Evolutionary conservation across 2,797 vertebrate genomes (phyloP), one percentile per base, ranked within the genome.

Genomic region (Valencia hispanica): DNA sequence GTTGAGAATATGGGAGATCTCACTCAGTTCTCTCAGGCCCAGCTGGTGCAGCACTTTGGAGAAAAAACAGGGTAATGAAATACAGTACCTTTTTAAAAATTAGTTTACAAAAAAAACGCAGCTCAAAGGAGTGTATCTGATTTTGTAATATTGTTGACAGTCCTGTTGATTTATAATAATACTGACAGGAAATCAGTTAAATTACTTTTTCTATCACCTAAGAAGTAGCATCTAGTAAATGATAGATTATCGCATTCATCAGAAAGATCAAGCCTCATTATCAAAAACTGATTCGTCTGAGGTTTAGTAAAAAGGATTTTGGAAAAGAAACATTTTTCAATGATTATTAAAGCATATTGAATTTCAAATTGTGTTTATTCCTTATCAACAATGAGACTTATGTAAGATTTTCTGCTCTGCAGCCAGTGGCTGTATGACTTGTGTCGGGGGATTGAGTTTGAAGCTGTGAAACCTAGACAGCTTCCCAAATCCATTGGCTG

Each of bases 401-500:
- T 6, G 39, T 11, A 66, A n/a, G 53, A 5, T 57, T n/a, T n/a
- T 43, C 36, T 84, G 4, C 74, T 90, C 88, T 88, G 84, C 91
- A 99, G 98, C 34, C 96, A 95, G 75, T 99, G 98, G 98, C 93
- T 99, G 1, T 97, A 96, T 72, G 96, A 97, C 82, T 84, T 99
- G 89, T 99, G 98, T 86, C 96, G 97, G 72, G 98, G 98, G 76
- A 94, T 99, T 59, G 98, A 99, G 70, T 97, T 97, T 57, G 98
- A 99, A 83, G 95, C 97, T 10, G 97, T 99, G 72, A 98, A 96
- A 92, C 96, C 97, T 57, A 95, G 98, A 51, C 95, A 97, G 79
- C 92, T 99, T 79, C 96, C 97, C 0, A 98, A 96, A 91, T 98
- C 97, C 39, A 96, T 99, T 57, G 98, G 98, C 85, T 99, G 98